Base-by-base conservation (phyloP, 2,888 invertebrate genomes). In the Cephalotes varians region DNA sequence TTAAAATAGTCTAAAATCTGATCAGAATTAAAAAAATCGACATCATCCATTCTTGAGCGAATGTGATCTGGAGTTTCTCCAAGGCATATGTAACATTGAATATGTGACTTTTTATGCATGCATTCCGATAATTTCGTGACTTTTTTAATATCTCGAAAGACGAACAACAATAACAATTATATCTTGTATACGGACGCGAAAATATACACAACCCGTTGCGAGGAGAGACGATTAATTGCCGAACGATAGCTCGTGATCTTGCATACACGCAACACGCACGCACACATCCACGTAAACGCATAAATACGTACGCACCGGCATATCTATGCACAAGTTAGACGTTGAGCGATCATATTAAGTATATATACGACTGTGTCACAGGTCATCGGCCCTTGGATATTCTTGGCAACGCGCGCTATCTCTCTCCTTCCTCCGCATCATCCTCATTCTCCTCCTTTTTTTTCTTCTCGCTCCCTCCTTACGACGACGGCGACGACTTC, bases 301-400 rank as follows among this genome's bases (percentile, higher is more conserved):
- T n/a, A 60, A 37, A 60, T 71, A 37, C 25, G 40, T 28, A 67
- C 83, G 65, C 74, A 25, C 28, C 51, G 76, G 37, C 69, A 76
- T 76, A 76, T 76, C 76, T 76, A 76, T 86, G 76, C 73, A 60
- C 81, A 87, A 87, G 85, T 91, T 90, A 87, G 86, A 89, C 87
- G 88, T 88, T 88, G 88, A 90, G 88, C 88, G 87, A 90, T 90
- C 92, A 89, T 91, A 91, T 92, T 89, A 87, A 86, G 88, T 89
- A 88, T 88, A 88, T 86, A 87, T 89, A 87, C 87, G 90, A 88
- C 86, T 91, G 90, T 91, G 89, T 91, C 91, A 91, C 91, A 91
- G 93, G 92, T 93, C 92, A 93, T 91, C 90, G 92, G 91, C 91
- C 92, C 90, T 89, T 84, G 88, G 92, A 92, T 93, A 93, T 93